Conservation (phyloP, 2,797 vertebrate genomes). For the Eulemur rubriventer region DNA sequence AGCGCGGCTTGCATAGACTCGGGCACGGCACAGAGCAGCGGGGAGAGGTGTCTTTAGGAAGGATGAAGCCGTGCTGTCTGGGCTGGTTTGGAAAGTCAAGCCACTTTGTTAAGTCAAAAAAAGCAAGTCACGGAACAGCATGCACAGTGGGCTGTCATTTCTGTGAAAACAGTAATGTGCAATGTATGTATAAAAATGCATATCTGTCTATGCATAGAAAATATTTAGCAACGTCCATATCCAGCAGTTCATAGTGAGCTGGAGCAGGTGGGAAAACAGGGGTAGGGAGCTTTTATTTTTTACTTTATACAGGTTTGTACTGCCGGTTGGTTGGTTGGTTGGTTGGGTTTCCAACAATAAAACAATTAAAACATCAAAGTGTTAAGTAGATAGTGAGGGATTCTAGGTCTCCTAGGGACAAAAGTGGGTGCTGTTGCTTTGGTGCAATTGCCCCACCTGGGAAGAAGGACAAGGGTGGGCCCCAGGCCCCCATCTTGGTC, state of each 20-base stretch:
- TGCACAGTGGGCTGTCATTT: background rate
- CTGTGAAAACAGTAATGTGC: background rate
- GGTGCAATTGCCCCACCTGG: no score
- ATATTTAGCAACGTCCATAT: background rate
- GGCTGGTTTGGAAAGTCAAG: background rate
- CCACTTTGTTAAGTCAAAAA: background rate
- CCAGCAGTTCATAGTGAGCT: background rate
- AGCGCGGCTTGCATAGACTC: background rate
- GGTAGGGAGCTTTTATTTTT: background rate
- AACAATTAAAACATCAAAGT: background rate
- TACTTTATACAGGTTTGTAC: background rate
- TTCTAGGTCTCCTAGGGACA: no score
- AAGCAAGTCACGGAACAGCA: background rate
- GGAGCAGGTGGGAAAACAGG: background rate
- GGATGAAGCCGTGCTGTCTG: background rate
- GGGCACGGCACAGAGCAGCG: background rate
- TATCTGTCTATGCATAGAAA: background rate
- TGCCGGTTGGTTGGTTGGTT: background rate
- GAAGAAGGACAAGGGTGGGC: no score
- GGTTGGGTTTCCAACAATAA: background rate
- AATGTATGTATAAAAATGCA: background rate
- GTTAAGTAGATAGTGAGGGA: no score
- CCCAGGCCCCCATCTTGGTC: no score
- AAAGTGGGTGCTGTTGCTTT: no score
- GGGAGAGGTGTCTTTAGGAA: accelerated